Evolutionary conservation across 2,797 vertebrate genomes (phyloP), one percentile per base, ranked within the genome.

Genomic region (Cossypha dichroa): DNA sequence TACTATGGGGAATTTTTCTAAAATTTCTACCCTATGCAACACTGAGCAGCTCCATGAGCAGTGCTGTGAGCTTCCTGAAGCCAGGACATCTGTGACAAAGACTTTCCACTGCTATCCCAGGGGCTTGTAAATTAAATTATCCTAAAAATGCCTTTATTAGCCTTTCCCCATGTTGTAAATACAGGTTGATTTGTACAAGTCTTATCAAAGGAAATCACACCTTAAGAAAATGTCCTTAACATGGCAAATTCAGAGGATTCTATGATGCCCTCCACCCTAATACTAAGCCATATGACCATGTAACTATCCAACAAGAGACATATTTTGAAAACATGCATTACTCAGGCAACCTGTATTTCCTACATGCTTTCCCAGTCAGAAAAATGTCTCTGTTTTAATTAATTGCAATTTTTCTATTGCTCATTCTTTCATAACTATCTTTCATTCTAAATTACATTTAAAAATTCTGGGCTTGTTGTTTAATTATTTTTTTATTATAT

Each of bases 1-100:
- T 94, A 36, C 7, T 26, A 38, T 48, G 68, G 85, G 82, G 72
- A 76, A 49, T 77, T 97, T 95, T 95, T 88, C 64, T 77, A 77
- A 94, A 93, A 83, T 88, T 96, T 88, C 90, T 82, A 80, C 28
- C 7, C 22, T 5, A 3, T 79, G 38, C 41, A 77, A 72, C 49
- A 72, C n/a, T 16, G 21, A 87, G 38, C 23, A 85, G 45, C 68
- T 91, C 67, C 72, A 54, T 11, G n/a, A 83, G 60, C 48, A 78
- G 55, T 63, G 41, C 49, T 55, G 38, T 46, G 55, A 93, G 52
- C 31, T 33, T 84, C 36, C 38, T 68, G 75, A 45, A 80, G 56
- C 77, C 46, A 79, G 59, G 55, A 79, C 34, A 64, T 64, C 15
- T 64, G 15, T 64, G 60, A 70, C n/a, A 55, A 59, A 79, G 28